Evolutionary conservation across 2,888 invertebrate species (phyloP).

Genomic region (Resseliella maxima): DNA sequence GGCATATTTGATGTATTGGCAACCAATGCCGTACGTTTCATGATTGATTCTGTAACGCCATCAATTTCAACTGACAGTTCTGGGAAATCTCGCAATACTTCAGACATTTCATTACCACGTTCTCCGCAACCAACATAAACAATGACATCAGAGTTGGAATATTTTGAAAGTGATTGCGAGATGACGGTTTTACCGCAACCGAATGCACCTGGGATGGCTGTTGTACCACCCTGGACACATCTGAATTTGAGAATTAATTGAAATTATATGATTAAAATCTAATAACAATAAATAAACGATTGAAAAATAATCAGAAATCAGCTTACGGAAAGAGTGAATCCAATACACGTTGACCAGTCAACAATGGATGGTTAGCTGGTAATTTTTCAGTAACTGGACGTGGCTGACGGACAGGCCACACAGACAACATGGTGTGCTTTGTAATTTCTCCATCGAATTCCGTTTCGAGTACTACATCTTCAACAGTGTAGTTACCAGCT

Average conservation of each 20-base stretch:
- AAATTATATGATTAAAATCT: not conserved
- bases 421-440: constrained; percentile 96
- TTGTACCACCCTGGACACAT: constrained; percentile 98
- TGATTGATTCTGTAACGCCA: constrained; percentile 96
- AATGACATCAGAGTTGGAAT: constrained; percentile 99
- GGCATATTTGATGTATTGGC: constrained; percentile 99
- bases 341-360: constrained; percentile 97
- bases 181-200: constrained; percentile 99
- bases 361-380: constrained; percentile 96
- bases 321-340: constrained; percentile 92
- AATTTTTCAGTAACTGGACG: constrained; percentile 97
- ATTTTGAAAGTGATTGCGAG: constrained; percentile 98
- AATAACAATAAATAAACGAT: not conserved
- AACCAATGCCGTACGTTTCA: constrained; percentile 99
- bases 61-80: constrained; percentile 97
- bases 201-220: constrained; percentile 99
- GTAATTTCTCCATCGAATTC: constrained; percentile 97
- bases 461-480: constrained; percentile 95
- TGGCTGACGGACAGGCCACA: constrained; percentile 99
- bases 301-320: not conserved
- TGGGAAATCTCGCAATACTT: constrained; percentile 98
- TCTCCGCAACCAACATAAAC: constrained; percentile 99
- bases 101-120: constrained; percentile 99
- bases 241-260: not conserved
- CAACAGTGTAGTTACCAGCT: constrained; percentile 91